Evolutionary conservation across 2,888 invertebrate genomes (phyloP).

Genomic region (Lottia gigantea): DNA sequence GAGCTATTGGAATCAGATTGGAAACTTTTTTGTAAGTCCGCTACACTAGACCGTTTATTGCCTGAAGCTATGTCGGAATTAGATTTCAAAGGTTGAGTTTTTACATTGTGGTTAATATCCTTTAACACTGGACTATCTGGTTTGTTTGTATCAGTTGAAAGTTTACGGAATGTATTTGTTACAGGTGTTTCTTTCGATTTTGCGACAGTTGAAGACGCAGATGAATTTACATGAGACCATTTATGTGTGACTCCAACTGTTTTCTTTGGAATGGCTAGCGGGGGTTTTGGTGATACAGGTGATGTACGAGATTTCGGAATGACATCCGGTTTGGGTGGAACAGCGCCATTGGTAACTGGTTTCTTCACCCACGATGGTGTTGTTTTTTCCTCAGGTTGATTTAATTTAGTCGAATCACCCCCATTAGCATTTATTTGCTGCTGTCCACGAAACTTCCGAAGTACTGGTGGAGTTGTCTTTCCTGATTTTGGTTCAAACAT

Average conservation of each 20-base stretch:
- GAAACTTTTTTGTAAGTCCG: not conserved
- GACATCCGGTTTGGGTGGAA: not conserved
- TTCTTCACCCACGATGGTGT: slow-evolving; percentile 8
- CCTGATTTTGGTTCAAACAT: slow-evolving; percentile 17
- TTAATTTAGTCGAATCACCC: not conserved
- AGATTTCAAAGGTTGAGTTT: not conserved
- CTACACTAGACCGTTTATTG: not conserved
- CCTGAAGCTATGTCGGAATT: not conserved
- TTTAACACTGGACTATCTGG: not conserved
- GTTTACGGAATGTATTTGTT: not conserved
- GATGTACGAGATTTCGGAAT: not conserved
- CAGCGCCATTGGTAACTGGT: not conserved
- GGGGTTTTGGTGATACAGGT: not conserved
- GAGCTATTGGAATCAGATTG: not conserved
- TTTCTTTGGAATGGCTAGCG: not conserved
- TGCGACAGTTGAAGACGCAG: not conserved
- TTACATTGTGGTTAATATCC: slow-evolving; percentile 1
- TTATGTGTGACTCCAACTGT: not conserved
- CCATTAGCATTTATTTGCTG: not conserved
- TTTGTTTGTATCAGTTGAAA: not conserved
- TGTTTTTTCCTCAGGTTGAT: not conserved
- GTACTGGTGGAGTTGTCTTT: slow-evolving; percentile 6
- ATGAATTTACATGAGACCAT: not conserved
- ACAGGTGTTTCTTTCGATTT: not conserved
- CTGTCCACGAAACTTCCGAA: slow-evolving; percentile 5